Percentiles rank a stretch among this genome's conserved stretches.
These are phyloP conservation scores for Solenopsis invicta DNA, from an alignment of 1,140 invertebrate genomes.

Conservation along the genomic window DNA sequence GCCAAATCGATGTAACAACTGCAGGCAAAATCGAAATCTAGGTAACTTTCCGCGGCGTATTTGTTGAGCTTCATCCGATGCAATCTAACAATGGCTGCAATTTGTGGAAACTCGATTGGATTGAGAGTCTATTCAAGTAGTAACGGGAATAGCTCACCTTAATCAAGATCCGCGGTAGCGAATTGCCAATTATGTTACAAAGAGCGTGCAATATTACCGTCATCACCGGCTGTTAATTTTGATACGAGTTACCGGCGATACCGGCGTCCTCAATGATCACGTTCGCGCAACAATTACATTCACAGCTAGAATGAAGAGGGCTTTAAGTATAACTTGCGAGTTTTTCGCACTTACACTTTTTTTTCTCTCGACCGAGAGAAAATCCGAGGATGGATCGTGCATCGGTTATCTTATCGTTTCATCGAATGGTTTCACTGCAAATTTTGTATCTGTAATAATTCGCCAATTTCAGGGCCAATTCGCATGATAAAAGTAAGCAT, in stretches of 20 bases:
- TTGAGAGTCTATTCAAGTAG: slow-evolving; percentile 49
- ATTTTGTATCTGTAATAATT: background rate
- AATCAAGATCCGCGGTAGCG: slow-evolving; percentile 68
- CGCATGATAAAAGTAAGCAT: background rate
- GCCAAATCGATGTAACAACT: slow-evolving; percentile 38
- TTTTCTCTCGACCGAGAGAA: background rate
- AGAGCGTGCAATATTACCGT: slow-evolving; percentile 69
- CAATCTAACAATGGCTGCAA: slow-evolving; percentile 60
- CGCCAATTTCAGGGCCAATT: background rate
- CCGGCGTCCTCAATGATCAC: background rate
- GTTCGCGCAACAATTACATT: background rate
- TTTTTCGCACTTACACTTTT: background rate
- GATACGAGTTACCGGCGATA: slow-evolving; percentile 43
- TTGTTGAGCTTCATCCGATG: slow-evolving; percentile 45
- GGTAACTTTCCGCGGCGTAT: slow-evolving; percentile 48
- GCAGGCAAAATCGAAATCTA: slow-evolving; percentile 44
- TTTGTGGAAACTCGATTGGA: slow-evolving; percentile 60
- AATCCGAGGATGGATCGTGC: background rate
- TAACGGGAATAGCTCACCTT: slow-evolving; percentile 65
- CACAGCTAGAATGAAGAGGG: background rate
- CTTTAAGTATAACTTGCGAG: slow-evolving; percentile 12
- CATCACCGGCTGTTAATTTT: slow-evolving; percentile 70
- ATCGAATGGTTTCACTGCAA: background rate
- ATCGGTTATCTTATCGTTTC: background rate
- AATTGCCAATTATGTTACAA: slow-evolving; percentile 73